A percentile compares a stretch with the other conserved stretches of the same genome.
phyloP scores from a whole-genome alignment of 2,797 vertebrate species.

The Sebastes minor region DNA sequence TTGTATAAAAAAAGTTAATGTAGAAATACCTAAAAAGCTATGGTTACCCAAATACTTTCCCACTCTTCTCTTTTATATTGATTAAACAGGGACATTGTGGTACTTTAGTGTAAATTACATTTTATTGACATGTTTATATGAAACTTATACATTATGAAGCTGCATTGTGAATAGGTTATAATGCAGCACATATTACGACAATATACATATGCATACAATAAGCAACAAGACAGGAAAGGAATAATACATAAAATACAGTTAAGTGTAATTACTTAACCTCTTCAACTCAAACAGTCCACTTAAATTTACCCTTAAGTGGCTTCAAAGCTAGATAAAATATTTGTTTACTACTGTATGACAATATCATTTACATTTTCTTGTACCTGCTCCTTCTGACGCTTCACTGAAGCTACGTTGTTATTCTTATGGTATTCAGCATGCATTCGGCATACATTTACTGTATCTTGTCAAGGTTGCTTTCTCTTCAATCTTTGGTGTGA shows the following conservation, averaged over 20 bases:
- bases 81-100: neutral
- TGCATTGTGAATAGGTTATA: neutral
- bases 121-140: slow-evolving; percentile 34
- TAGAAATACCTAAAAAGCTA: neutral
- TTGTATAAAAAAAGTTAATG: neutral
- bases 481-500: neutral
- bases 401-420: slow-evolving; percentile 71
- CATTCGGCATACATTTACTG: neutral
- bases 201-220: neutral
- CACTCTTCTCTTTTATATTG: neutral
- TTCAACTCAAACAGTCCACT: neutral
- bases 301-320: neutral
- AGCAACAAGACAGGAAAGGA: neutral
- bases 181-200: neutral
- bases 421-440: neutral
- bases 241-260: neutral
- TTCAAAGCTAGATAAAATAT: neutral
- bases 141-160: neutral
- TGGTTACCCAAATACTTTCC: neutral
- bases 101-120: neutral
- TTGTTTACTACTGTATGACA: neutral
- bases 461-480: neutral
- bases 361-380: neutral
- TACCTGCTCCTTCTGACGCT: slow-evolving; percentile 22
- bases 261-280: neutral